phyloP scores from a whole-genome alignment of 2,888 invertebrate genomes.

The Gymnoscelis rufifasciata region DNA sequence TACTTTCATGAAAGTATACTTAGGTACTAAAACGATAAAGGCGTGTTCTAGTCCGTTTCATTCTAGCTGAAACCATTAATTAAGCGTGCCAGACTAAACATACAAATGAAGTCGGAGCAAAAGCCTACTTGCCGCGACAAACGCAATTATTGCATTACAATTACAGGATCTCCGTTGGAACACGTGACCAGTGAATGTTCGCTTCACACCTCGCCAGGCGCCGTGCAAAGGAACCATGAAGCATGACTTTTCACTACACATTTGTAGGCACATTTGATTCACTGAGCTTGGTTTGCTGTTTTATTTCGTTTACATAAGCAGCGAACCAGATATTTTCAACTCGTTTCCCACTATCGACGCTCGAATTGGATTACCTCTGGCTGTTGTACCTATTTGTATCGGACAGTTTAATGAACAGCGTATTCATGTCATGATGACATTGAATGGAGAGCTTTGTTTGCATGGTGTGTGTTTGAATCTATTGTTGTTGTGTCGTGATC shows the following conservation, averaged over 20 bases:
- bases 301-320: conserved; percentile 1
- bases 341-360: background rate
- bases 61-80: no score
- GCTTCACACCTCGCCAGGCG: background rate
- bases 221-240: background rate
- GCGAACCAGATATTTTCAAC: background rate
- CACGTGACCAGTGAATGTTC: no score
- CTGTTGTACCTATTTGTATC: background rate
- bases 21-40: no score
- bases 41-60: no score
- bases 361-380: background rate
- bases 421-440: background rate
- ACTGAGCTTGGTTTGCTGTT: background rate
- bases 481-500: background rate
- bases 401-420: background rate
- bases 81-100: no score
- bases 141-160: no score
- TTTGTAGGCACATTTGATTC: background rate
- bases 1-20: no score
- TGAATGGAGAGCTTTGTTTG: background rate
- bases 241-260: background rate
- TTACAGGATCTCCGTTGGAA: no score
- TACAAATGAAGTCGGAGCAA: no score
- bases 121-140: no score
- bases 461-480: background rate